phyloP scores from a whole-genome alignment of 2,888 invertebrate genomes.

The Caenorhabditis sp. region DNA sequence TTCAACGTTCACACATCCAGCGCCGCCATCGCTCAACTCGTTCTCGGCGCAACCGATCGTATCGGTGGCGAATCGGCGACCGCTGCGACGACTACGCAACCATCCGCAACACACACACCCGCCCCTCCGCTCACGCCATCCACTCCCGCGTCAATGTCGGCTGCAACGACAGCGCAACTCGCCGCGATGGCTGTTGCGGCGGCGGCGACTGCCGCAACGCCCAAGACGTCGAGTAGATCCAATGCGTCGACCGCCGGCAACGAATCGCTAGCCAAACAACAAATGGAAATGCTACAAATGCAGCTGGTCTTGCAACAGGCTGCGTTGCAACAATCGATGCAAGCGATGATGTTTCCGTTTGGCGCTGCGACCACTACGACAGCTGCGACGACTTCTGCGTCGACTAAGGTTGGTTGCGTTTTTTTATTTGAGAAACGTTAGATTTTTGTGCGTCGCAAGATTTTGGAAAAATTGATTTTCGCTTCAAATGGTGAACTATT shows the following conservation, averaged over 20 bases:
- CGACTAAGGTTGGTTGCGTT: neutral
- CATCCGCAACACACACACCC: constrained; percentile 18
- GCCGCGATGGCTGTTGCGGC: constrained; percentile 20
- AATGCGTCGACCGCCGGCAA: too few relatives aligned
- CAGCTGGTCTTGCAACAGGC: constrained; percentile 47
- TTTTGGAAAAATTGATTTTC: too few relatives aligned
- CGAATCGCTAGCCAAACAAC: constrained; percentile 21
- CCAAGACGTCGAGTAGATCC: neutral
- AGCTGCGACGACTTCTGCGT: constrained; percentile 1
- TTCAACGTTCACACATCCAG: constrained; percentile 93
- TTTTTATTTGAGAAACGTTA: too few relatives aligned
- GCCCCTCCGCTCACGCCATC: constrained; percentile 18
- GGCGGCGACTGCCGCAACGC: constrained; percentile 8
- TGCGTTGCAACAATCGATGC: constrained; percentile 36
- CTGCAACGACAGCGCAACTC: constrained; percentile 27
- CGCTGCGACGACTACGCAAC: constrained; percentile 7
- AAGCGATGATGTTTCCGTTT: constrained; percentile 23
- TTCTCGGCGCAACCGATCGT: constrained; percentile 41
- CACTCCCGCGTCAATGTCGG: constrained; percentile 24
- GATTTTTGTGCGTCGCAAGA: neutral
- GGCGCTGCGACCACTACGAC: constrained; percentile 5
- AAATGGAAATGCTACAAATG: constrained; percentile 50
- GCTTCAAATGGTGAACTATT: too few relatives aligned
- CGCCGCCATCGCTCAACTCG: constrained; percentile 23
- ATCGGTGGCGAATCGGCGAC: constrained; percentile 45